A percentile compares a stretch with the other conserved stretches of the same genome.
Evolutionary conservation across 2,888 invertebrate genomes (phyloP).

Genomic region (Deilephila porcellus): DNA sequence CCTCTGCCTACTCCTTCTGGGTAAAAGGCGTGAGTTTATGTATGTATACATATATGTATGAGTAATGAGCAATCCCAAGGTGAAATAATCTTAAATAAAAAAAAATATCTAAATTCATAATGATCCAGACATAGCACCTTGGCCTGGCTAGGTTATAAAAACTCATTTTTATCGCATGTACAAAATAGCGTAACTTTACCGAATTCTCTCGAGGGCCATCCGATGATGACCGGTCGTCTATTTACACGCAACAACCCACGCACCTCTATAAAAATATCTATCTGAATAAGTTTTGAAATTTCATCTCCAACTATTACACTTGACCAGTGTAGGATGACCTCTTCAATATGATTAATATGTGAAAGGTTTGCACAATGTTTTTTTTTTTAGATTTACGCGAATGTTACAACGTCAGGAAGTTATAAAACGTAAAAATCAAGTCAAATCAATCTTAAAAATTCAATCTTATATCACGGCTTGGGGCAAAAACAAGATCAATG

Average conservation of each 20-base stretch:
- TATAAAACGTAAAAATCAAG: no score
- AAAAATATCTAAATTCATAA: no score
- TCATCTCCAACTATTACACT: conserved; percentile 25
- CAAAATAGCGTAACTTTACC: background rate
- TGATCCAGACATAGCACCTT: background rate
- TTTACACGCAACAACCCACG: conserved; percentile 10
- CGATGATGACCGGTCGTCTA: conserved; percentile 9
- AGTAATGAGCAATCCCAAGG: no score
- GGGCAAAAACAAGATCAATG: background rate
- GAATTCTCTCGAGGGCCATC: background rate
- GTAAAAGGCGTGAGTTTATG: no score
- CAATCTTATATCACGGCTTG: background rate
- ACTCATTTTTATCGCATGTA: background rate
- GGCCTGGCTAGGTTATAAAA: background rate
- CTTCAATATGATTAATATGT: background rate
- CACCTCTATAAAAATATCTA: conserved; percentile 41
- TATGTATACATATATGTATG: no score
- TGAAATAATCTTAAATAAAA: no score
- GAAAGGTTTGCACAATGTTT: no score
- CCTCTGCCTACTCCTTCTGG: no score
- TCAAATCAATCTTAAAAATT: no score
- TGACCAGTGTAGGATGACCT: background rate
- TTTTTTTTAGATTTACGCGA: no score
- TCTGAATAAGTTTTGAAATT: conserved; percentile 35
- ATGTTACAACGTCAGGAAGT: no score